Base-by-base conservation (phyloP, 2,888 invertebrate species). In the Pseudolycoriella hygida region DNA sequence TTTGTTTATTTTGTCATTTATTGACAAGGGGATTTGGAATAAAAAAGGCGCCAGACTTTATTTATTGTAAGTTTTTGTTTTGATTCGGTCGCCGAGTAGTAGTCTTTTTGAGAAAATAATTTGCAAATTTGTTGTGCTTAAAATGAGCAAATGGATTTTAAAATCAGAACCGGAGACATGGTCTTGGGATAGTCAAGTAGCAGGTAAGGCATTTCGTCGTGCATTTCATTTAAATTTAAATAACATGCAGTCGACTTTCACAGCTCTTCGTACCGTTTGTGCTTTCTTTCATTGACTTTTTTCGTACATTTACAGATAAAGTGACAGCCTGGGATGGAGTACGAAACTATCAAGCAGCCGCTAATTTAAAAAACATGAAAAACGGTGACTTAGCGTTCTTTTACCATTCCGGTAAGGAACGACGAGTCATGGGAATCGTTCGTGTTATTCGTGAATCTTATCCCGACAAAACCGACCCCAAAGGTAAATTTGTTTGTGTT, bases 331-430 rank as follows among this genome's bases (percentile, higher is more conserved):
- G 44, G 44, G 25, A 44, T 39, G 44, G 44, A 6, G 25, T 44
- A 25, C 38, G 37, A 19, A 44, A 44, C 25, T 14, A 39, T 44
- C 44, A 44, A 44, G 44, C 44, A 2, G 38, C 38, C 6, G 38
- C 38, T 11, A 38, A 17, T 39, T 20, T 44, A 17, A 44, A 44
- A 30, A 15, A 38, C 2, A 44, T 44, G 44, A 44, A 44, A 39
- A 17, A n/a, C n/a, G 44, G 31, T n/a, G 44, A 44, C 25, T 30
- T 44, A 17, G 44, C 44, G 15, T 44, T 44, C n/a, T 44, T 20
- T 17, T 44, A 44, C 17, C 44, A 44, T 39, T 37, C 44, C 17
- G 39, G 30, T 25, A 44, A 44, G n/a, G 44, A 44, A 17, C n/a
- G 25, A 8, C 20, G 38, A 17, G 25, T 44, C 12, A 38, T 44